These are phyloP conservation scores for Anoplius nigerrimus DNA, from an alignment of 2,888 invertebrate species.

Conservation along the genomic window DNA sequence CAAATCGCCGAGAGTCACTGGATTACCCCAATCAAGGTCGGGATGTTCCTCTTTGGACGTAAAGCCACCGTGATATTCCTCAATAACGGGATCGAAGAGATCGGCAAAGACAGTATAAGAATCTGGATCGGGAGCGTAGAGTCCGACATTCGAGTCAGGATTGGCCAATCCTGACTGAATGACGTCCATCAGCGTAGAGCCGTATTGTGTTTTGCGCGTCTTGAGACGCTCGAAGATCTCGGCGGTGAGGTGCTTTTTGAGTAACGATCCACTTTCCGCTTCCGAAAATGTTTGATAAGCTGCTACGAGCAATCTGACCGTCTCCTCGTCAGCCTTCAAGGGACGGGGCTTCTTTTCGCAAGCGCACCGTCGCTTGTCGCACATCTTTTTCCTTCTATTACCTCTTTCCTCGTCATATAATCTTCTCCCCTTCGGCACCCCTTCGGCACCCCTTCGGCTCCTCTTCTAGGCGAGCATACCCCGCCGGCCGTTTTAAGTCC, in stretches of 20 bases:
- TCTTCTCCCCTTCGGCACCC: conserved; percentile 7
- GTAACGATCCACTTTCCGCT: conserved; percentile 78
- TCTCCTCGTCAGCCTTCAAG: conserved; percentile 30
- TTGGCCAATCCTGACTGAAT: conserved; percentile 82
- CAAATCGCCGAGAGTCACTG: conserved; percentile 77
- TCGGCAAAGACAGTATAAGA: conserved; percentile 81
- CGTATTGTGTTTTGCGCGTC: conserved; percentile 77
- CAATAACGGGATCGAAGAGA: conserved; percentile 83
- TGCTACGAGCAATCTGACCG: conserved; percentile 64
- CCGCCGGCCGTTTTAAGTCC: not conserved
- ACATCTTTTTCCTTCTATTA: conserved; percentile 53
- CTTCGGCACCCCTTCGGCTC: too few relatives aligned
- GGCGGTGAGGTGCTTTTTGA: conserved; percentile 80
- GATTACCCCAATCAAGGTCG: conserved; percentile 79
- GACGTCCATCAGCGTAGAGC: conserved; percentile 80
- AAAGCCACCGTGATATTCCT: conserved; percentile 82
- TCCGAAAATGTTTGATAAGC: conserved; percentile 75
- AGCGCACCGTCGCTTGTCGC: conserved; percentile 63
- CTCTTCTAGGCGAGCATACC: not conserved
- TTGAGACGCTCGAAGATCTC: conserved; percentile 75
- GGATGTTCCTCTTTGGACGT: conserved; percentile 79
- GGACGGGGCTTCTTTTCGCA: conserved; percentile 54
- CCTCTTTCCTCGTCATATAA: not conserved
- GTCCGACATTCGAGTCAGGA: conserved; percentile 81
- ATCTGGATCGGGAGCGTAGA: conserved; percentile 83